Percentiles rank a stretch among this genome's conserved stretches.
These are phyloP conservation scores for Tachysurus vachellii DNA, from an alignment of 2,113 vertebrate species.

Conservation along the genomic window DNA sequence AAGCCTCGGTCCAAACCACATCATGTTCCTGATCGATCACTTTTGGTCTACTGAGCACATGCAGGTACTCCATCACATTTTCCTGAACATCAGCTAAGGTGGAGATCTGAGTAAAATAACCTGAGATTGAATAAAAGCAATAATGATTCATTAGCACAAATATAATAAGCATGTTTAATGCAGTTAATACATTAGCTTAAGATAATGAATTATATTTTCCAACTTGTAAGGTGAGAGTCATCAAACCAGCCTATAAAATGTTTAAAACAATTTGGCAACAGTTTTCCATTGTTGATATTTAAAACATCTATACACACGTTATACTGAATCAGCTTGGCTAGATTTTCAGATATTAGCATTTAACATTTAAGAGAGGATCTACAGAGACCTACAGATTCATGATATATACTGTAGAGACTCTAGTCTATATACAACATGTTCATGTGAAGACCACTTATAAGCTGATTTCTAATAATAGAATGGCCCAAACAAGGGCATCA, in stretches of 20 bases:
- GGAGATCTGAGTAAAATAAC: slow-evolving; percentile 98
- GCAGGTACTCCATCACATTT: slow-evolving; percentile 99
- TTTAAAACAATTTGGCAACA: not conserved
- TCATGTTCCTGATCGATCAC: slow-evolving; percentile 98
- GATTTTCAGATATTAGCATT: not conserved
- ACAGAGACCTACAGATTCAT: not conserved
- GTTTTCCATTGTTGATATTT: not conserved
- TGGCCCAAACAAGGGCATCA: not conserved
- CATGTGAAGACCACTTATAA: not conserved
- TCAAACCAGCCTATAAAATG: not conserved
- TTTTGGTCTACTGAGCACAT: slow-evolving; percentile 95
- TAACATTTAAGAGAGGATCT: not conserved
- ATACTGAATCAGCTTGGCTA: not conserved
- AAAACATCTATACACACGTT: not conserved
- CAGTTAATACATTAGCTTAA: not conserved
- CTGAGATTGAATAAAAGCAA: slow-evolving; percentile 66
- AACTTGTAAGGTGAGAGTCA: not conserved
- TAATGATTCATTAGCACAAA: not conserved
- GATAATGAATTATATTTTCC: not conserved
- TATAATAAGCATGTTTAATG: not conserved
- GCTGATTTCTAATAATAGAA: not conserved
- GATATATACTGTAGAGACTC: too few relatives aligned
- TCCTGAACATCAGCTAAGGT: slow-evolving; percentile 97
- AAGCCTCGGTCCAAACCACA: slow-evolving; percentile 96
- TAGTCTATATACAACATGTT: too few relatives aligned